These are phyloP conservation scores for Drosophila obscura DNA, from an alignment of 1,140 invertebrate genomes.

Conservation along the genomic window DNA sequence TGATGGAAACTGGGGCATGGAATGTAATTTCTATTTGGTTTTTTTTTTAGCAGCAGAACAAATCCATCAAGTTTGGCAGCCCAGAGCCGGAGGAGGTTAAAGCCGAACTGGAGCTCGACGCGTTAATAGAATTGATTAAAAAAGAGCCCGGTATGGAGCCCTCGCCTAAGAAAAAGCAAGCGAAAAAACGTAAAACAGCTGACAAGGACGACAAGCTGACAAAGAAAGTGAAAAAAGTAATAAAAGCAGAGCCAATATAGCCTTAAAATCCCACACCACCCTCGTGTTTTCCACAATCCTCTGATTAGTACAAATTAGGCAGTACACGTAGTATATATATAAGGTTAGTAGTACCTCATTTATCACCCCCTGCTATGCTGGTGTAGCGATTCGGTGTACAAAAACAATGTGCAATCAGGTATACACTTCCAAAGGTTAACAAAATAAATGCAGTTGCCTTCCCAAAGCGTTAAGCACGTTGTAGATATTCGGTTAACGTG, in stretches of 20 bases:
- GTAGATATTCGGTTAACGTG: too few species aligned
- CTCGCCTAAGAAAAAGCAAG: slow-evolving; percentile 27
- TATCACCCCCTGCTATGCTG: too few species aligned
- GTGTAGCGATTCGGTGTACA: too few species aligned
- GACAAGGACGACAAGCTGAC: slow-evolving; percentile 13
- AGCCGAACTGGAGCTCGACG: slow-evolving; percentile 58
- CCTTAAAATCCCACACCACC: slow-evolving; percentile 6
- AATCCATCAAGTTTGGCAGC: slow-evolving; percentile 43
- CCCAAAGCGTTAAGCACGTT: too few species aligned
- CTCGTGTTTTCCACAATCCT: slow-evolving; percentile 16
- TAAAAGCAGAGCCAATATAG: slow-evolving; percentile 69
- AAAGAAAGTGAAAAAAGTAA: slow-evolving; percentile 64
- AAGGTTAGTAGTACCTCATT: too few species aligned
- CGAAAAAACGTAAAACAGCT: slow-evolving; percentile 45
- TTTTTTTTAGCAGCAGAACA: slow-evolving; percentile 25
- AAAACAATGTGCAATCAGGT: too few species aligned
- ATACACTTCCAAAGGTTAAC: too few species aligned
- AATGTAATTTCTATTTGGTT: background rate
- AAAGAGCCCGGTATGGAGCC: slow-evolving; percentile 15
- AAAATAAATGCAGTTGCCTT: too few species aligned
- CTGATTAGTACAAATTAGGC: slow-evolving; percentile 49
- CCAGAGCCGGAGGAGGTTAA: slow-evolving; percentile 25
- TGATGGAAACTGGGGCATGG: background rate
- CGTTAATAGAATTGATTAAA: slow-evolving; percentile 58
- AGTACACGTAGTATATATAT: background rate